Percentiles rank a stretch among this genome's conserved stretches.
Evolutionary conservation across 1,140 invertebrate genomes (phyloP).

Genomic region (Brachionus plicatilis): DNA sequence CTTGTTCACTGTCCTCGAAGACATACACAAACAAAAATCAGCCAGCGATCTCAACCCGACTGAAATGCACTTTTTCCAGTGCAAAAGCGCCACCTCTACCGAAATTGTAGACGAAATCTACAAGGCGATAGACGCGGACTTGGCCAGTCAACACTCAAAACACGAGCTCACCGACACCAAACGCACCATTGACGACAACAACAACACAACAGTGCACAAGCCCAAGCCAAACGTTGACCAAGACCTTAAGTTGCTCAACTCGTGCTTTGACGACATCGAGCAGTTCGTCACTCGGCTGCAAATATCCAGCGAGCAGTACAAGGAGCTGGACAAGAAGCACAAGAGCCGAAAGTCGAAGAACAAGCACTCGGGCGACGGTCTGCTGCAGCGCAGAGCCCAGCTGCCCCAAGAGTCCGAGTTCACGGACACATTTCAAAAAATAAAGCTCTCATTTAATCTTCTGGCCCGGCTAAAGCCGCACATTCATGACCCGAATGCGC

Average conservation of each 20-base stretch:
- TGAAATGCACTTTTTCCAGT: slow-evolving; percentile 36
- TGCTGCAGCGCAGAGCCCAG: background rate
- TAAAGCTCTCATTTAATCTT: slow-evolving; percentile 24
- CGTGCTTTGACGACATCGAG: slow-evolving; percentile 27
- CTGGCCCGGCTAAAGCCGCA: background rate
- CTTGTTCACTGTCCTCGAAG: background rate
- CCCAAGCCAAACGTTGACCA: background rate
- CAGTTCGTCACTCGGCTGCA: slow-evolving; percentile 11
- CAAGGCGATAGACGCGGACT: background rate
- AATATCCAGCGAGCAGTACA: slow-evolving; percentile 12
- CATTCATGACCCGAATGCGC: slow-evolving; percentile 9
- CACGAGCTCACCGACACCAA: background rate
- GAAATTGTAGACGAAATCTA: slow-evolving; percentile 15
- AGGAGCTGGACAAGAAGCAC: slow-evolving; percentile 4
- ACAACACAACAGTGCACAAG: background rate
- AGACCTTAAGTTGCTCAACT: background rate
- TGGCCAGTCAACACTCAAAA: background rate
- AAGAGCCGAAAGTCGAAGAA: slow-evolving; percentile 3
- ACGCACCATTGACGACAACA: background rate
- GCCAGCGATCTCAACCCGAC: background rate
- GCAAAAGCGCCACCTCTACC: background rate
- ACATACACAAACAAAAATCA: background rate
- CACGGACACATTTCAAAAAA: slow-evolving; percentile 24
- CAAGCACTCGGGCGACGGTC: background rate
- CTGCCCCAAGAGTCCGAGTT: background rate